A percentile compares a stretch with the other conserved stretches of the same genome.
Conservation (phyloP, 2,888 invertebrate species). For the Palloptera scutellata region DNA sequence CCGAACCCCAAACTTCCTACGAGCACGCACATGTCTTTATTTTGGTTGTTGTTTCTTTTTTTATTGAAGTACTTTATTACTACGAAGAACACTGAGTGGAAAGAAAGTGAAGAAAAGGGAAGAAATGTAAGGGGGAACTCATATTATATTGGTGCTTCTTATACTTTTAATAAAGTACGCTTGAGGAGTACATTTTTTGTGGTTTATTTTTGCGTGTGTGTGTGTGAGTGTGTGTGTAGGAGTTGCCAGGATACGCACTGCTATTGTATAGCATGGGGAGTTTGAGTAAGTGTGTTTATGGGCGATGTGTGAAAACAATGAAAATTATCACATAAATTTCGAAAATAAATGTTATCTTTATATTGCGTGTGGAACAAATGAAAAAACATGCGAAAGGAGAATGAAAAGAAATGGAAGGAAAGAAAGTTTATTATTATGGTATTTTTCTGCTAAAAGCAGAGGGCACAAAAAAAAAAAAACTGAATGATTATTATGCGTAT, state of each 20-base stretch:
- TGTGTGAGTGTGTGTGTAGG: not conserved
- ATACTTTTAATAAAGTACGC: not conserved
- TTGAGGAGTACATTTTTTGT: not conserved
- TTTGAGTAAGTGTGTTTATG: slow-evolving; percentile 7
- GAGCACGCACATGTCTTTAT: not conserved
- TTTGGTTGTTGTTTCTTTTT: not conserved
- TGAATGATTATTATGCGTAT: not conserved
- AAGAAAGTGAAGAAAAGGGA: not conserved
- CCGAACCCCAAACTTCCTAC: not conserved
- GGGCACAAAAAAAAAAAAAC: too few species aligned
- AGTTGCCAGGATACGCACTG: slow-evolving; percentile 1
- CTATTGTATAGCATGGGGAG: not conserved
- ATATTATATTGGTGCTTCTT: not conserved
- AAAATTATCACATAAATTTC: slow-evolving; percentile 13
- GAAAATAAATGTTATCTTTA: slow-evolving; percentile 11
- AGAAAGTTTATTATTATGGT: too few species aligned
- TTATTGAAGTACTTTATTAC: slow-evolving; percentile 7
- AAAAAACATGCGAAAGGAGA: too few species aligned
- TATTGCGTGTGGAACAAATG: not conserved
- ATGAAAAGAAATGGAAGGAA: too few species aligned
- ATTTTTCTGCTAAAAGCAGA: too few species aligned
- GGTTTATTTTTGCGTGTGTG: not conserved
- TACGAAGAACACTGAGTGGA: not conserved
- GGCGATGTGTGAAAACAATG: slow-evolving; percentile 17
- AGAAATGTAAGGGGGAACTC: not conserved